Evolutionary conservation across 2,888 invertebrate genomes (phyloP), one percentile per base, ranked within the genome.

Genomic region (Cylindroiulus punctatus): DNA sequence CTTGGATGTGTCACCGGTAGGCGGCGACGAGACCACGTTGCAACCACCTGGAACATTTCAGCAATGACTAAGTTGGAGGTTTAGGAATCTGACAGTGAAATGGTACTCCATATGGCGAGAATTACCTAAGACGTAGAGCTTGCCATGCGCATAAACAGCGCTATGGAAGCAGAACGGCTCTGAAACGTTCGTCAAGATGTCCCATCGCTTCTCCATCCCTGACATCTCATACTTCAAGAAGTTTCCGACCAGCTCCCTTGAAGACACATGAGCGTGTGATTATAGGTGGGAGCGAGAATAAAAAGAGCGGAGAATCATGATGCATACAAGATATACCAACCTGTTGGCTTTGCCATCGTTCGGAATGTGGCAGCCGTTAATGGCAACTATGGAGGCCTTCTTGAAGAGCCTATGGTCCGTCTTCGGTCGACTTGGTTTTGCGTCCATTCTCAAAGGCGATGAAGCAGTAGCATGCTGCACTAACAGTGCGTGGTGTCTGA

Each of bases 101-200:
- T 4, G 36, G 36, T 36, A 7, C 36, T 4, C 7, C 7, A 4
- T 36, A 7, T 36, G 36, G 36, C 36, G 36, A 36, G n/a, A 36
- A 4, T 30, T 82, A 82, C 82, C 82, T 42, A 82, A 8, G 8
- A 82, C 82, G 10, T 82, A 82, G 19, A 82, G 36, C 22, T 22
- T 82, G 82, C 22, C 82, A 4, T 82, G 7, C 1, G 42, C 82
- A 10, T n/a, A 82, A n/a, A 36, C 36, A 4, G 36, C 19, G 36
- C 36, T 40, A 36, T 82, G 82, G 42, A 82, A 82, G 82, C 36
- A 40, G 14, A 1, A n/a, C 10, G 36, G 4, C 1, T 82, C 36
- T 7, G 82, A 1, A 19, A 82, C 7, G 10, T 82, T 22, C 17
- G 22, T 4, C n/a, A 82, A 40, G 14, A 36, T 1, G 81, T 82